Evolutionary conservation across 1,140 invertebrate genomes (phyloP).

Genomic region (Drosophila funebris): DNA sequence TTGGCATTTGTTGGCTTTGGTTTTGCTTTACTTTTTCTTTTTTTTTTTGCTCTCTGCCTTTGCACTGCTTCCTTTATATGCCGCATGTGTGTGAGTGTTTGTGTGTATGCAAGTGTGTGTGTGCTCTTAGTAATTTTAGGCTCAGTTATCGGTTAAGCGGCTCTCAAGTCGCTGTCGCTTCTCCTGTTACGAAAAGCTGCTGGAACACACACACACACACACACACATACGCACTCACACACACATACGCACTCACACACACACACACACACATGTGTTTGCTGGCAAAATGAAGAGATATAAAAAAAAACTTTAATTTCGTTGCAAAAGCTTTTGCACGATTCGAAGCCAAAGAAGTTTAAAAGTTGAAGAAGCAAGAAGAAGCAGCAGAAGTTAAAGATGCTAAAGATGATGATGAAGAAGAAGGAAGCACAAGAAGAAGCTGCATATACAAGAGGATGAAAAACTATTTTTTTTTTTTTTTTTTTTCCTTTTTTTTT

Average conservation of each 20-base stretch:
- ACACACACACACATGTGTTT: neutral
- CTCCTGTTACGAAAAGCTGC: conserved; percentile 16
- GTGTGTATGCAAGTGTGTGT: neutral
- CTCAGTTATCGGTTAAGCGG: conserved; percentile 33
- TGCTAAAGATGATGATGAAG: neutral
- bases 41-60: neutral
- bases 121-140: conserved; percentile 28
- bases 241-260: neutral
- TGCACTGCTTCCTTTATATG: conserved; percentile 18
- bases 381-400: neutral
- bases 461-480: conserved; percentile 2
- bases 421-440: neutral
- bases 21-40: neutral
- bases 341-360: conserved; percentile 33
- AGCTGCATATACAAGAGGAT: neutral
- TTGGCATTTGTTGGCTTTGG: conserved; percentile 12
- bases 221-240: neutral
- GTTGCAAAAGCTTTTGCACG: neutral
- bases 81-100: conserved; percentile 5
- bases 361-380: conserved; percentile 13
- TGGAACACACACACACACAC: conserved; percentile 7
- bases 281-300: too few species aligned
- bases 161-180: conserved; percentile 22
- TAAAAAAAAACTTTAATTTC: conserved; percentile 12
- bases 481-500: conserved; percentile 5